Percentiles rank a stretch among this genome's conserved stretches.
Evolutionary conservation across 2,797 vertebrate species (phyloP).

Genomic region (Taenioides sp.): DNA sequence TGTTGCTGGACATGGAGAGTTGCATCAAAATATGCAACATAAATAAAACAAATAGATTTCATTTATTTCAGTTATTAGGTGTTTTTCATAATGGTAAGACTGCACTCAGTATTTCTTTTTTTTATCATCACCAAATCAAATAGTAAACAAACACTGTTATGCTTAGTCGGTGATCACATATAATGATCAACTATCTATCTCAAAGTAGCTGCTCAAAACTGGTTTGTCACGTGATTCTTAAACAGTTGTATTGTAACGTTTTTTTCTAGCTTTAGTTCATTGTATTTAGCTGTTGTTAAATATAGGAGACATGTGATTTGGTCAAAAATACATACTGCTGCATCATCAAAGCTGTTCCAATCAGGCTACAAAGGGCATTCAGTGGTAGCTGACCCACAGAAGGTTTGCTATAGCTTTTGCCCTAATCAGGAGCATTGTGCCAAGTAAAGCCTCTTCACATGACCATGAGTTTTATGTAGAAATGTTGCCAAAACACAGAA

Average conservation of each 20-base stretch:
- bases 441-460: slow-evolving; percentile 6
- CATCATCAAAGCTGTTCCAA: slow-evolving; percentile 14
- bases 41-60: neutral
- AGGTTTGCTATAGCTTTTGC: neutral
- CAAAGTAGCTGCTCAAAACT: neutral
- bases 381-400: neutral
- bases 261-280: neutral
- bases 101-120: neutral
- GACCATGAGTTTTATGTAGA: slow-evolving; percentile 18
- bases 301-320: slow-evolving; percentile 9
- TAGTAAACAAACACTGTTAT: neutral
- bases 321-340: slow-evolving; percentile 29
- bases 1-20: neutral
- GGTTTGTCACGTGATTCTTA: neutral
- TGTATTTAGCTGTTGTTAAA: slow-evolving; percentile 6
- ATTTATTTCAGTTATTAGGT: neutral
- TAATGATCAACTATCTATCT: too few species aligned
- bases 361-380: slow-evolving; percentile 17
- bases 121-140: neutral
- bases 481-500: neutral
- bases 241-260: neutral
- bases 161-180: neutral
- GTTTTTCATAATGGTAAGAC: neutral
- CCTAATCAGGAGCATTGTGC: neutral
- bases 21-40: neutral